phyloP scores from a whole-genome alignment of 2,888 invertebrate genomes.

The Ceramica pisi region DNA sequence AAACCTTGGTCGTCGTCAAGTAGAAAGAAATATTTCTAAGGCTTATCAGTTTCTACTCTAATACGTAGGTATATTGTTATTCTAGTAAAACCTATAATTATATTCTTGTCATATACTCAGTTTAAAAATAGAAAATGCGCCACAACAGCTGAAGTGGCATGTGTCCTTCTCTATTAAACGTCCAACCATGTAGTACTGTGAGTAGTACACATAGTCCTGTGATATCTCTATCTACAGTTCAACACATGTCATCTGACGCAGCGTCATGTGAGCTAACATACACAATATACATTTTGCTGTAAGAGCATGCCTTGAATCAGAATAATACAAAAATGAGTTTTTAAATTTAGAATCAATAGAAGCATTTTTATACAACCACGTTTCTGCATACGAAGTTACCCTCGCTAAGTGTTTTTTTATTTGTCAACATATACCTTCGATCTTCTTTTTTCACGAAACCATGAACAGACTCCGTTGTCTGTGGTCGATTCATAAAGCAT shows the following conservation, averaged over 20 bases:
- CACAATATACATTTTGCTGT: not conserved
- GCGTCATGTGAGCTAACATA: not conserved
- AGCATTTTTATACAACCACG: not conserved
- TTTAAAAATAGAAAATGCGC: slow-evolving; percentile 22
- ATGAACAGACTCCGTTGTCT: slow-evolving; percentile 6
- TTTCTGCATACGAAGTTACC: slow-evolving; percentile 6
- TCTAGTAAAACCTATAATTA: not conserved
- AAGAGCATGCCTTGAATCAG: not conserved
- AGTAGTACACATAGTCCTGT: not conserved
- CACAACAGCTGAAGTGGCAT: not conserved
- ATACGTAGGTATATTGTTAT: not conserved
- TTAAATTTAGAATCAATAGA: not conserved
- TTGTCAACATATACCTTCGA: not conserved
- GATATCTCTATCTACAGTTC: not conserved
- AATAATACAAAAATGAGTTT: not conserved
- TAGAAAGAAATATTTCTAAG: not conserved
- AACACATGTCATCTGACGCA: not conserved
- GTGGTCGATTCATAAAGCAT: slow-evolving; percentile 38
- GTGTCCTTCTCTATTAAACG: slow-evolving; percentile 6
- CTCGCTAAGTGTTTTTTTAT: not conserved
- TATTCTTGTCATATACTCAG: not conserved
- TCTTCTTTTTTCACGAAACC: slow-evolving; percentile 25
- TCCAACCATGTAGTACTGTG: not conserved
- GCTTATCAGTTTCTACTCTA: not conserved
- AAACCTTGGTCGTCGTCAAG: not conserved